These are phyloP conservation scores for Threskiornis aethiopicus DNA, from an alignment of 2,797 vertebrate genomes.

Conservation along the genomic window DNA sequence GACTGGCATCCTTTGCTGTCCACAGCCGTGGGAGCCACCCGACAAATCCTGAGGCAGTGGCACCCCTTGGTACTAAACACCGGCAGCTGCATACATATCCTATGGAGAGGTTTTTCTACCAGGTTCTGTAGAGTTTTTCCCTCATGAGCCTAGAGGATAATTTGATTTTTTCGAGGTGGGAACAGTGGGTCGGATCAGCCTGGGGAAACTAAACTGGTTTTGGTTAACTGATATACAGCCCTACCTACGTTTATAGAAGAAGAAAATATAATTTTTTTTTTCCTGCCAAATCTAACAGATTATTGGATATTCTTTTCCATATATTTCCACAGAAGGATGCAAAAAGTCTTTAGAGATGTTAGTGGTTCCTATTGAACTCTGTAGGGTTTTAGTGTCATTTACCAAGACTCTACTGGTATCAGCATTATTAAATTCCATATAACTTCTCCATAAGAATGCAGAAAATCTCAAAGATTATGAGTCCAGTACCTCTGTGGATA, in stretches of 20 bases:
- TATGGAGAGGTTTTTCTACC: background rate
- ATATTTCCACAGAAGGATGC: background rate
- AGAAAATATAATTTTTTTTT: background rate
- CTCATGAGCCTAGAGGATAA: background rate
- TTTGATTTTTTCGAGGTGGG: background rate
- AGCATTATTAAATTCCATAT: background rate
- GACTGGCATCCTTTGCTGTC: background rate
- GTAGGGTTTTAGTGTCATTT: background rate
- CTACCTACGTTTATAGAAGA: background rate
- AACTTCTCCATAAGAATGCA: background rate
- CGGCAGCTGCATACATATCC: rapidly evolving
- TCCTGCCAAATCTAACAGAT: background rate
- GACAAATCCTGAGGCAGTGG: background rate
- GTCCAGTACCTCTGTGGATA: background rate
- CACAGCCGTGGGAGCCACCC: background rate
- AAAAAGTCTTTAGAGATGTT: background rate
- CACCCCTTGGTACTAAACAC: too few species aligned
- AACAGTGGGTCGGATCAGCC: background rate
- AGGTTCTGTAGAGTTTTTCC: rapidly evolving
- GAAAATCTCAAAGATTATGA: background rate
- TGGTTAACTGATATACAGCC: background rate
- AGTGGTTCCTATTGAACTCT: background rate
- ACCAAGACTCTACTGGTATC: background rate
- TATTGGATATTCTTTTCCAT: background rate
- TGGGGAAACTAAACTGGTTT: background rate